phyloP scores from a whole-genome alignment of 2,113 vertebrate genomes.

The Callipepla squamata region DNA sequence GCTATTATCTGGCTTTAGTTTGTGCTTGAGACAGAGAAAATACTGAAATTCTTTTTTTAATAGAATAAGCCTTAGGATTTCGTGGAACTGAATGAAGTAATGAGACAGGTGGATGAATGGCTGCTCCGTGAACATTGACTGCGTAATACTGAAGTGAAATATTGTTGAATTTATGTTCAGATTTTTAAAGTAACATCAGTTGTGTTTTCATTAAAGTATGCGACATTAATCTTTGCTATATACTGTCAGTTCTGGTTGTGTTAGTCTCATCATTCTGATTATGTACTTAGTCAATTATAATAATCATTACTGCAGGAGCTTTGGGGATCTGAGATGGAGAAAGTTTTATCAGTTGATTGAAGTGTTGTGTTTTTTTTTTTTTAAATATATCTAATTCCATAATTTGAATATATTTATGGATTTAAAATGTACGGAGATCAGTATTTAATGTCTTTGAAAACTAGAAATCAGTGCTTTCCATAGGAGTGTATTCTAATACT shows the following conservation, averaged over 20 bases:
- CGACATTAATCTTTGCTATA: neutral
- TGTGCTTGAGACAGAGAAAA: neutral
- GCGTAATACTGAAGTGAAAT: neutral
- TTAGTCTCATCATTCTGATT: neutral
- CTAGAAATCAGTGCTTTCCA: neutral
- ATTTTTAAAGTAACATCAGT: neutral
- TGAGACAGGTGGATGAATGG: neutral
- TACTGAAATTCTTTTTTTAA: neutral
- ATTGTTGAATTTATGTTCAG: neutral
- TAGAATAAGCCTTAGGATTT: neutral
- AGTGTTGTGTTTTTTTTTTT: neutral
- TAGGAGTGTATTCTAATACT: neutral
- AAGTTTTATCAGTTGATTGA: neutral
- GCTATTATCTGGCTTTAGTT: neutral
- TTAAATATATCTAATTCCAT: neutral
- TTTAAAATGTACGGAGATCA: neutral
- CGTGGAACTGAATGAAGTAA: neutral
- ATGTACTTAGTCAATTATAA: neutral
- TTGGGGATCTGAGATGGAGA: neutral
- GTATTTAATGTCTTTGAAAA: neutral
- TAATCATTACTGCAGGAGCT: neutral
- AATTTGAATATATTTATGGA: fast-evolving
- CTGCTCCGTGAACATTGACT: neutral
- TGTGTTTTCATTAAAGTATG: neutral
- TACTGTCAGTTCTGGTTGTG: neutral